A percentile compares a stretch with the other conserved stretches of the same genome.
phyloP scores from a whole-genome alignment of 1,140 invertebrate species.

The Popillia japonica region DNA sequence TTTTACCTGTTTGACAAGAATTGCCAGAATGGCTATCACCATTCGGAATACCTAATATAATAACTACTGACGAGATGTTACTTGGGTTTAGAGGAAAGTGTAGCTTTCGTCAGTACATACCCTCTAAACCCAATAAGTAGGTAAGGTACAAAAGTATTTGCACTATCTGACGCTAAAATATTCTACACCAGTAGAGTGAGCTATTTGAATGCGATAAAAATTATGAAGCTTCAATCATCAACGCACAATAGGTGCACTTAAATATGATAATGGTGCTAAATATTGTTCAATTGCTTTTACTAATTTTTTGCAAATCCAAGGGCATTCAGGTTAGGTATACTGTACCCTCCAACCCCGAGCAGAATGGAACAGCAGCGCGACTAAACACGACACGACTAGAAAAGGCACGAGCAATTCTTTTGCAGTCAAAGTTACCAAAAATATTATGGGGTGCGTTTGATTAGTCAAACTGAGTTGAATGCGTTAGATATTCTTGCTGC shows the following conservation, averaged over 20 bases:
- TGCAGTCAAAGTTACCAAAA: slow-evolving; percentile 51
- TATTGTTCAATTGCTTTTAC: slow-evolving; percentile 49
- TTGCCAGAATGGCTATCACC: no score
- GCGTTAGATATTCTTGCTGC: neutral
- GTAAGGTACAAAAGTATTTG: no score
- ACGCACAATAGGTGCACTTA: slow-evolving; percentile 51
- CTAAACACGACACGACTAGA: slow-evolving; percentile 59
- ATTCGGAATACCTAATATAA: no score
- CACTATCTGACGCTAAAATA: neutral
- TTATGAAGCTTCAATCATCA: slow-evolving; percentile 50
- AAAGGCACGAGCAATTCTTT: slow-evolving; percentile 56
- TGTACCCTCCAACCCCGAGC: slow-evolving; percentile 54
- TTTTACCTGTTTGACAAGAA: no score
- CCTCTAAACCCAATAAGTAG: no score
- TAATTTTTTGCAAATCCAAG: slow-evolving; percentile 47
- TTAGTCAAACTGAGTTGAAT: slow-evolving; percentile 1
- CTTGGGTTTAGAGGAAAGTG: no score
- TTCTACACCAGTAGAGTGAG: no score
- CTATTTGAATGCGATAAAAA: slow-evolving; percentile 50
- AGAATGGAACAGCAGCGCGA: slow-evolving; percentile 60
- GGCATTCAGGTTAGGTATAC: slow-evolving; percentile 48
- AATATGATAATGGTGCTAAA: slow-evolving; percentile 51
- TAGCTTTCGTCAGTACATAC: no score
- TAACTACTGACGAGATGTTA: no score
- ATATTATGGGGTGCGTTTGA: slow-evolving; percentile 58